Evolutionary conservation across 2,113 vertebrate genomes (phyloP).

Genomic region (Nerophis ophidion): DNA sequence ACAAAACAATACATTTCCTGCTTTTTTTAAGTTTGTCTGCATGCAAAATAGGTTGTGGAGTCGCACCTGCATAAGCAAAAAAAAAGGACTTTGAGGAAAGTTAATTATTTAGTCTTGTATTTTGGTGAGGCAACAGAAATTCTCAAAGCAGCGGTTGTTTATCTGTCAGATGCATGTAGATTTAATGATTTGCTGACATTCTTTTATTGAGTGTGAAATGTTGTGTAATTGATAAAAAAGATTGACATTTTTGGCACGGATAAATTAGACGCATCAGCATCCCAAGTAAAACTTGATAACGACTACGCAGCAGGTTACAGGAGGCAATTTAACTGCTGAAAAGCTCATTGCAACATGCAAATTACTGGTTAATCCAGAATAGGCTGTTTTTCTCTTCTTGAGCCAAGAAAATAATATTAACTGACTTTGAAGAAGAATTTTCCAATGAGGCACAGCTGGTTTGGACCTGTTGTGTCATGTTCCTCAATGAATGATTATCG

Average conservation of each 20-base stretch:
- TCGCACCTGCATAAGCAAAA: neutral
- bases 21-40: neutral
- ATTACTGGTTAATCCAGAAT: neutral
- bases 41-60: neutral
- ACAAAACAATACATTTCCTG: neutral
- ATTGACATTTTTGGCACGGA: neutral
- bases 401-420: neutral
- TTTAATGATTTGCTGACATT: neutral
- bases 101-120: neutral
- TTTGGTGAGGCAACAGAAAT: neutral
- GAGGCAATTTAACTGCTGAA: too few relatives aligned
- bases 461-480: neutral
- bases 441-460: neutral
- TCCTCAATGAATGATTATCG: neutral
- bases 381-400: neutral
- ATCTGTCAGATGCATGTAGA: neutral
- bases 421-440: neutral
- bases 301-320: neutral
- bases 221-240: neutral
- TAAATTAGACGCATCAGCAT: neutral
- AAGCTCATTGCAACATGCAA: neutral
- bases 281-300: neutral
- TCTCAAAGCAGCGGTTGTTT: neutral
- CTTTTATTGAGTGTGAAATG: conserved; percentile 2
- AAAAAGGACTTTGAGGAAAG: neutral